Base-by-base conservation (phyloP, 2,888 invertebrate species). In the Graphium colonna region DNA sequence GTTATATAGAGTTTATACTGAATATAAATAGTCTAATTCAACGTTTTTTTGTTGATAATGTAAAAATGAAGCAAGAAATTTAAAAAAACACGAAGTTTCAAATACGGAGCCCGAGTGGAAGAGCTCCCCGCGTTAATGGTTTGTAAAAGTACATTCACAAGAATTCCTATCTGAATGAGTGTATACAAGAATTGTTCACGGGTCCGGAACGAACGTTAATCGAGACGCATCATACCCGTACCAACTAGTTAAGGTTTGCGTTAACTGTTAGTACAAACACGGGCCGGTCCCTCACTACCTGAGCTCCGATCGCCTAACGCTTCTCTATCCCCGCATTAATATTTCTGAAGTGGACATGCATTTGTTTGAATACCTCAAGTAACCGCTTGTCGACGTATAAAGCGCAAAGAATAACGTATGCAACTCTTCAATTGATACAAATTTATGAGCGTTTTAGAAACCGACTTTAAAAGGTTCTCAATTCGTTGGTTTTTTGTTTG, bases 251-350 rank as follows among this genome's bases (percentile, higher is more conserved):
- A 72, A 71, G 73, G 68, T 64, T 59, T 57, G 61, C 60, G 78
- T 71, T 86, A 85, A 86, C 75, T 68, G 67, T 66, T 76, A 79
- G 71, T 60, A 67, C 76, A 86, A 84, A 86, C 79, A 84, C 59
- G 56, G 54, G 65, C 76, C 75, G 77, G 76, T 69, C 67, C 68
- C 69, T 64, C 60, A 70, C 73, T 77, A 71, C 73, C 76, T 67
- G 73, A 2, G 43, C 42, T 60, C 49, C 45, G 41, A 46, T 54
- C 54, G 45, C 40, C 40, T 42, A 50, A 55, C 50, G 46, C 46
- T 55, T 10, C 36, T 12, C 21, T 42, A 55, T 46, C 46, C 50
- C 36, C 43, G 16, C 50, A 46, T 50, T 46, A 43, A 43, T 48
- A 38, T 49, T 49, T 28, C 15, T 10, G 42, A 42, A 40, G 45